Conservation (phyloP, 1,140 invertebrate species). For the Eriocheir sinensis region DNA sequence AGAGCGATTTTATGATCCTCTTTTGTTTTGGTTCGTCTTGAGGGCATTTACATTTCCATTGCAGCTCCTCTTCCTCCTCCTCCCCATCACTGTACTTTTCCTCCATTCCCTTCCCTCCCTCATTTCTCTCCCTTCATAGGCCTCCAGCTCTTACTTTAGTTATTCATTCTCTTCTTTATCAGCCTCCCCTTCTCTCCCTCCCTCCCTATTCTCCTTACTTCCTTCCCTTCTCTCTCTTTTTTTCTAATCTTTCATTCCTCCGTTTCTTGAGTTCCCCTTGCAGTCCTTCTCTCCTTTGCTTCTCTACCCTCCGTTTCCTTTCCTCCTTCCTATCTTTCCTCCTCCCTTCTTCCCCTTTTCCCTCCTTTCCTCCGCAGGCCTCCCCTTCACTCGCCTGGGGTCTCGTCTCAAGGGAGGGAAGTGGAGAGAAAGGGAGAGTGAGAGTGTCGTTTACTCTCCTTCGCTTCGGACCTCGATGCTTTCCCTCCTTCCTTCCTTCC, state of each 20-base stretch:
- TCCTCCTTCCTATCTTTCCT: background rate
- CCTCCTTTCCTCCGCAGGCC: background rate
- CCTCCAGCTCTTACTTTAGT: background rate
- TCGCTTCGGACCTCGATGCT: background rate
- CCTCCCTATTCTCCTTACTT: background rate
- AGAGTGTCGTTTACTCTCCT: background rate
- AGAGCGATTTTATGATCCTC: constrained; percentile 3
- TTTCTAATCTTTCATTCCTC: background rate
- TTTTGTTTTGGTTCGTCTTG: background rate
- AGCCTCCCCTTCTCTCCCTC: background rate
- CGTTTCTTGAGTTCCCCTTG: background rate
- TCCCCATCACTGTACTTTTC: background rate
- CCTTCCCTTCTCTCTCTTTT: background rate
- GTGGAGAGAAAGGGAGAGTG: background rate
- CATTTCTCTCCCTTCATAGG: background rate
- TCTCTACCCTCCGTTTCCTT: background rate
- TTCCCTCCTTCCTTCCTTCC: constrained; percentile 6
- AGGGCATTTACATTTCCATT: background rate
- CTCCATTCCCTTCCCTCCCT: background rate
- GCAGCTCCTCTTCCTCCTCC: background rate
- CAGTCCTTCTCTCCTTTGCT: background rate
- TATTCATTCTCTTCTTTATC: background rate
- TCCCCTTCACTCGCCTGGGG: constrained; percentile 26
- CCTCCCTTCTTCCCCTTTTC: background rate
- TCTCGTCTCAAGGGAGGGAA: background rate